These are phyloP conservation scores for Sinentomon sp. DNA, from an alignment of 2,888 invertebrate species.

Conservation along the genomic window DNA sequence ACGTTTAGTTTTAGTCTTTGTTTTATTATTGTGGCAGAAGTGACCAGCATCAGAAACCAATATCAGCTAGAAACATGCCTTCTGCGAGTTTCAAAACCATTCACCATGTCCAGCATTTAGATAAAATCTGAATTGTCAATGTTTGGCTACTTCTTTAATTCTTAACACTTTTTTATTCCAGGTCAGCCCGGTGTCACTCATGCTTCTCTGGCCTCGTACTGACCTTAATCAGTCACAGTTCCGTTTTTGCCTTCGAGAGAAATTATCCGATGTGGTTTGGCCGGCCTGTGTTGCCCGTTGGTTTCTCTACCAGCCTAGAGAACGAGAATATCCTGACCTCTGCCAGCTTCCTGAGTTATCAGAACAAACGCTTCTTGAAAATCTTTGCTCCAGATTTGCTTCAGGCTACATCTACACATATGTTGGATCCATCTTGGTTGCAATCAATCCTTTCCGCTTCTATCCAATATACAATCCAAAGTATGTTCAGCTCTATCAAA, in stretches of 20 bases:
- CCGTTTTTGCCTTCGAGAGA: conserved; percentile 65
- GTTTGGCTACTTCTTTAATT: too few species aligned
- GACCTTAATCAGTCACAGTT: too few species aligned
- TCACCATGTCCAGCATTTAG: too few species aligned
- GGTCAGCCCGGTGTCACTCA: conserved; percentile 53
- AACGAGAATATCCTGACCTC: conserved; percentile 79
- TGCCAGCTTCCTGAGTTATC: conserved; percentile 86
- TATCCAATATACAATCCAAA: conserved; percentile 95
- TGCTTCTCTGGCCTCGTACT: too few species aligned
- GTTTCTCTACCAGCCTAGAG: conserved; percentile 69
- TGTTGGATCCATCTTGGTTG: conserved; percentile 80
- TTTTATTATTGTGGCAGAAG: too few species aligned
- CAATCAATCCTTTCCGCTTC: conserved; percentile 33
- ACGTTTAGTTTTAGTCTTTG: too few species aligned
- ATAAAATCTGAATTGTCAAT: too few species aligned
- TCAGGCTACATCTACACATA: conserved; percentile 88
- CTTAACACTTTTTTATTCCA: too few species aligned
- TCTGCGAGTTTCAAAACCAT: too few species aligned
- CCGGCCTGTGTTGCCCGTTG: conserved; percentile 52
- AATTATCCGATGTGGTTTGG: conserved; percentile 58
- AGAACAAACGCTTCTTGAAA: conserved; percentile 71
- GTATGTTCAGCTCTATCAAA: conserved; percentile 84
- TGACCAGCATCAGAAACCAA: too few species aligned
- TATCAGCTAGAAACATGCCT: too few species aligned
- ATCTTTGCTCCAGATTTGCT: conserved; percentile 59